phyloP scores from a whole-genome alignment of 2,797 vertebrate genomes.

The Myotis findleyi region DNA sequence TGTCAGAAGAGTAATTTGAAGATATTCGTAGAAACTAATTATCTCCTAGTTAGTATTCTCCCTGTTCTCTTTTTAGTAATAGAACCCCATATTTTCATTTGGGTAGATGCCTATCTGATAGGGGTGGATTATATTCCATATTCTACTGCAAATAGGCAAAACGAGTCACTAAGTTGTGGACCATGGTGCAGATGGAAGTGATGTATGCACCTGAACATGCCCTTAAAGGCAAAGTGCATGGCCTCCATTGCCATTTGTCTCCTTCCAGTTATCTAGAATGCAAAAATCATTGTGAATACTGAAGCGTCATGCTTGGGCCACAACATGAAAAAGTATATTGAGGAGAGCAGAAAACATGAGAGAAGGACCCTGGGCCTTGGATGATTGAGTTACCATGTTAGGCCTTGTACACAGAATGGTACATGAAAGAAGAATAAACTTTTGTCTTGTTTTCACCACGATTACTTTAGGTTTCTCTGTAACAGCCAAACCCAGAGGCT shows the following conservation, averaged over 20 bases:
- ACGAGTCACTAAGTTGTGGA: background rate
- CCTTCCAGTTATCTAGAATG: background rate
- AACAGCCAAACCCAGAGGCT: background rate
- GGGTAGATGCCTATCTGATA: background rate
- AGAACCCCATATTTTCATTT: background rate
- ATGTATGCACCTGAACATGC: background rate
- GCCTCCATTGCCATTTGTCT: background rate
- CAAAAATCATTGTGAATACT: background rate
- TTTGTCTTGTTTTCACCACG: background rate
- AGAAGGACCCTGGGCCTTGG: background rate
- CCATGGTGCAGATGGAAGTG: background rate
- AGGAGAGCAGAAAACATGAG: background rate
- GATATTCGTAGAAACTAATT: background rate
- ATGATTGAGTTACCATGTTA: background rate
- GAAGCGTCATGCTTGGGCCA: background rate
- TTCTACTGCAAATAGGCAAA: background rate
- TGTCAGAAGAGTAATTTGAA: background rate
- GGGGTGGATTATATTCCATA: background rate
- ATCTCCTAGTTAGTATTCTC: background rate
- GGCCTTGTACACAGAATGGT: background rate
- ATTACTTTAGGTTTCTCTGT: background rate
- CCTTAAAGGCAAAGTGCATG: background rate
- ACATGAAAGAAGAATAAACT: background rate
- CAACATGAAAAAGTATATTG: background rate
- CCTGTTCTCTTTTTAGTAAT: background rate